phyloP scores from a whole-genome alignment of 2,888 invertebrate species.

The Lepeophtheirus nordmannii region DNA sequence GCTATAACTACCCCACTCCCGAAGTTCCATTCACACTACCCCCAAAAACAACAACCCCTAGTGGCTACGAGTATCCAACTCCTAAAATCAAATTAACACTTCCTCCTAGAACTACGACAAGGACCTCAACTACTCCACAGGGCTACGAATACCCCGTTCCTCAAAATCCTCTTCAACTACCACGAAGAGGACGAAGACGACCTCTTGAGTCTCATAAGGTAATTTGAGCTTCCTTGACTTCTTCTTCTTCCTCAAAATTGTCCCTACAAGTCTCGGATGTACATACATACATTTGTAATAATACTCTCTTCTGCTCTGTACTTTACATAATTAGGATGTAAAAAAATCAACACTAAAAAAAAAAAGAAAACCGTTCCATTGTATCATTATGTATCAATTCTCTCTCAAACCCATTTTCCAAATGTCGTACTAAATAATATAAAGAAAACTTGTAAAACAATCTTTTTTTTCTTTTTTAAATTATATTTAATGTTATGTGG shows the following conservation, averaged over 20 bases:
- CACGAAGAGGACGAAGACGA: not conserved
- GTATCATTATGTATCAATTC: too few relatives aligned
- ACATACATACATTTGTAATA: too few relatives aligned
- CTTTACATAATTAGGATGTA: too few relatives aligned
- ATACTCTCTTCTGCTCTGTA: too few relatives aligned
- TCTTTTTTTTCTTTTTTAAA: too few relatives aligned
- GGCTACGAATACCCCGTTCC: constrained; percentile 16
- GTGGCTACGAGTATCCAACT: not conserved
- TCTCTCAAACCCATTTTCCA: too few relatives aligned
- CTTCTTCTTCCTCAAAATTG: not conserved
- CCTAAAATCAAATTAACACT: not conserved
- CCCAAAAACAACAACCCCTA: not conserved
- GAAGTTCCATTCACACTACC: constrained; percentile 3
- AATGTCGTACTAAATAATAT: too few relatives aligned
- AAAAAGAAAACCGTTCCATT: too few relatives aligned
- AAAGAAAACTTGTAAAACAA: too few relatives aligned
- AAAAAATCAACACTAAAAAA: too few relatives aligned
- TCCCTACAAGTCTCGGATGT: not conserved
- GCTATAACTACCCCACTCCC: constrained; percentile 9
- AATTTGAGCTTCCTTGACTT: not conserved
- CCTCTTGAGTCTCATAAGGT: constrained; percentile 5
- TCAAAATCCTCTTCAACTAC: constrained; percentile 10
- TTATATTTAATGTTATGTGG: too few relatives aligned
- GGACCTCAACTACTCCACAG: not conserved
- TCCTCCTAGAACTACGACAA: not conserved